These are phyloP conservation scores for Cepaea hortensis DNA, from an alignment of 2,888 invertebrate genomes.

Conservation along the genomic window DNA sequence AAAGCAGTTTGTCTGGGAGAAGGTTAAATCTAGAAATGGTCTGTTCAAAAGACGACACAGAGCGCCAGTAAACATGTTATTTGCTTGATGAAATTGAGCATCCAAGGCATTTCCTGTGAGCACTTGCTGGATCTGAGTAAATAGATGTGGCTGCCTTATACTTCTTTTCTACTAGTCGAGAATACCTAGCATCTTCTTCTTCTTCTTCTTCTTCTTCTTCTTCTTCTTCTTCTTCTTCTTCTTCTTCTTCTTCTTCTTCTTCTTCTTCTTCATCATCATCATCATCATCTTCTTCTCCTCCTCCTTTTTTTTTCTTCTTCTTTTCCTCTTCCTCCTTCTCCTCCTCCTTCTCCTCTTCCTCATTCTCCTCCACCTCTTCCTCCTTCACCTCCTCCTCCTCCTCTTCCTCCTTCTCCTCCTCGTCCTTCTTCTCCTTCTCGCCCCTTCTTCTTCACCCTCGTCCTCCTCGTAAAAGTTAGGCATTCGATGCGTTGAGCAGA, in stretches of 20 bases:
- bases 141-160: too few species aligned
- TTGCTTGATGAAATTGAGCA: too few species aligned
- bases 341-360: not conserved
- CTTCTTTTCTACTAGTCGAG: too few species aligned
- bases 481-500: too few species aligned
- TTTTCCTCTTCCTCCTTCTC: not conserved
- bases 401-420: not conserved
- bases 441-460: not conserved
- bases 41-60: too few species aligned
- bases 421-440: not conserved
- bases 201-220: not conserved
- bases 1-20: too few species aligned
- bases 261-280: not conserved
- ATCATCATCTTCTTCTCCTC: not conserved
- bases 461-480: not conserved
- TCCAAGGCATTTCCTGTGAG: too few species aligned
- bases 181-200: not conserved
- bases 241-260: not conserved
- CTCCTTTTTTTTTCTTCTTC: not conserved
- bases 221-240: not conserved
- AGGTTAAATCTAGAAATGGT: too few species aligned
- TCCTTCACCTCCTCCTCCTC: not conserved
- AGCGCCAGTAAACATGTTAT: too few species aligned
- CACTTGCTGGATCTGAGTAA: too few species aligned
- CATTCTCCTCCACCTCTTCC: too few species aligned